These are phyloP conservation scores for Aspidiotus rigidus DNA, from an alignment of 2,888 invertebrate genomes.

Conservation along the genomic window DNA sequence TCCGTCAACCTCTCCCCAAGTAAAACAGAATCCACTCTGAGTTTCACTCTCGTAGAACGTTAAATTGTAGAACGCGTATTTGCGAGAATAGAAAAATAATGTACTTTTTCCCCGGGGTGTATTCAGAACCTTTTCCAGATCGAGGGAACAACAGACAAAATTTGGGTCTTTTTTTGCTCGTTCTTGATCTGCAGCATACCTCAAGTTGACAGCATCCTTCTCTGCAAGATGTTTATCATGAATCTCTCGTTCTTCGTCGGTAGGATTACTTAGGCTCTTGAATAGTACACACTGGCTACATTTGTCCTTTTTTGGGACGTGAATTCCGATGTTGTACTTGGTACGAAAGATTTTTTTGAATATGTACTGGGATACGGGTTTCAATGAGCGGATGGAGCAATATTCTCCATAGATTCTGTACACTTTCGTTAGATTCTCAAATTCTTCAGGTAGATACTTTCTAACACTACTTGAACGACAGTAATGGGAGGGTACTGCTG, in stretches of 20 bases:
- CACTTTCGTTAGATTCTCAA: too few species aligned
- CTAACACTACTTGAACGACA: too few species aligned
- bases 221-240: background rate
- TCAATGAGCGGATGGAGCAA: too few species aligned
- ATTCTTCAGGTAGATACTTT: too few species aligned
- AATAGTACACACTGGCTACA: background rate
- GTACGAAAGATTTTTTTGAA: background rate
- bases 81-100: constrained; percentile 14
- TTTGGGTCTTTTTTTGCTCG: background rate
- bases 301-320: background rate
- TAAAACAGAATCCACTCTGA: constrained; percentile 14
- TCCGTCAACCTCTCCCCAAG: constrained; percentile 29
- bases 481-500: too few species aligned
- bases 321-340: constrained; percentile 4
- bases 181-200: background rate
- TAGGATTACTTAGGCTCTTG: background rate
- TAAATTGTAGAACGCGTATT: constrained; percentile 15
- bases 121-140: constrained; percentile 19
- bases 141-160: constrained; percentile 13
- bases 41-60: constrained; percentile 24
- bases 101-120: constrained; percentile 6
- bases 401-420: too few species aligned
- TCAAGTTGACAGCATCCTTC: background rate
- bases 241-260: background rate
- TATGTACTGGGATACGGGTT: too few species aligned